Evolutionary conservation across 2,888 invertebrate genomes (phyloP).

Genomic region (Nipponacmea schrenckii): DNA sequence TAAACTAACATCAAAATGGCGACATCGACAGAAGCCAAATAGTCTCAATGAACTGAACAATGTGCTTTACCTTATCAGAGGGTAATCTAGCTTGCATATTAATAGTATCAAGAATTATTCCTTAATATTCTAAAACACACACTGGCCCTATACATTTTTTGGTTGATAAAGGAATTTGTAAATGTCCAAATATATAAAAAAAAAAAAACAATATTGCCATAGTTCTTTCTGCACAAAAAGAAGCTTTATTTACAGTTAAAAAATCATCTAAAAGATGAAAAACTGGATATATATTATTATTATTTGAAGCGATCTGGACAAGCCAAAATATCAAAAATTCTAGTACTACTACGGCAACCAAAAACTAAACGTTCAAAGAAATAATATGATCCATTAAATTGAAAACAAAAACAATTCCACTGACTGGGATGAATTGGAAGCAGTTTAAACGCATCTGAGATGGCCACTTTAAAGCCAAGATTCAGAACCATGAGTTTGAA

Average conservation of each 20-base stretch:
- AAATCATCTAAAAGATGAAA: slow-evolving; percentile 26
- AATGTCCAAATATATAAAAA: slow-evolving; percentile 16
- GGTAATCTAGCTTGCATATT: slow-evolving; percentile 30
- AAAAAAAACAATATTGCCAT: slow-evolving; percentile 14
- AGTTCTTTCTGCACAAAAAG: slow-evolving; percentile 1
- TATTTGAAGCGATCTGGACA: slow-evolving; percentile 15
- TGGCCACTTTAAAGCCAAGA: no score
- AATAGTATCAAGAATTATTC: slow-evolving; percentile 25
- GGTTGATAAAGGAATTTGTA: slow-evolving; percentile 24
- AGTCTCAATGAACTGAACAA: slow-evolving; percentile 12
- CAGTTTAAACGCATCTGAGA: no score
- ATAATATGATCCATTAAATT: slow-evolving; percentile 18
- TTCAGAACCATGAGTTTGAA: no score
- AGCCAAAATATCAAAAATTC: slow-evolving; percentile 21
- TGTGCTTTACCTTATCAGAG: slow-evolving; percentile 19
- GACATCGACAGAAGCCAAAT: no score
- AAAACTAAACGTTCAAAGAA: slow-evolving; percentile 19
- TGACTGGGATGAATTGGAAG: neutral
- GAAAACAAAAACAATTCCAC: slow-evolving; percentile 12
- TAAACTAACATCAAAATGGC: no score
- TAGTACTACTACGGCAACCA: slow-evolving; percentile 20
- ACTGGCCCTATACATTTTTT: slow-evolving; percentile 29
- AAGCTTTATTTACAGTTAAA: slow-evolving; percentile 16
- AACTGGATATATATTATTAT: slow-evolving; percentile 13
- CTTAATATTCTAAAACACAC: slow-evolving; percentile 29